Conservation (phyloP, 2,888 invertebrate species). For the Gasteruption jaculator region DNA sequence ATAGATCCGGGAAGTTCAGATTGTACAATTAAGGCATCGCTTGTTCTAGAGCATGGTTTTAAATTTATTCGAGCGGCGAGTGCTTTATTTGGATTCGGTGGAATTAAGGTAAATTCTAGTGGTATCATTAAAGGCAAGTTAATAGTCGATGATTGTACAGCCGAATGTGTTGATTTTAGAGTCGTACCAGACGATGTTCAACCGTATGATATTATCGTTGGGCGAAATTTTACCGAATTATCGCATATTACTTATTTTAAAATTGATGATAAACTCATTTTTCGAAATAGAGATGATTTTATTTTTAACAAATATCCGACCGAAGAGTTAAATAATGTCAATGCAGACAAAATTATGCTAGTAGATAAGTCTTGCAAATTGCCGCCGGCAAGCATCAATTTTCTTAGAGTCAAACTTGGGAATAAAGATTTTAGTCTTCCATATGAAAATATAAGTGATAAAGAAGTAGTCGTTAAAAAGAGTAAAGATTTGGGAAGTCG, state of each 20-base stretch:
- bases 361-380: not conserved
- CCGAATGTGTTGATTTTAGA: constrained; percentile 18
- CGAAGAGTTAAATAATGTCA: too few species aligned
- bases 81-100: constrained; percentile 12
- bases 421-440: constrained; percentile 6
- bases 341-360: not conserved
- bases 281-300: not conserved
- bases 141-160: constrained; percentile 20
- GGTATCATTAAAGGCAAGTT: constrained; percentile 12
- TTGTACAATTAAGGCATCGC: constrained; percentile 23
- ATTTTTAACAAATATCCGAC: not conserved
- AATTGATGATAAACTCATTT: constrained; percentile 15
- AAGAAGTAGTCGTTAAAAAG: too few species aligned
- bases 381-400: constrained; percentile 13
- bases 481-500: too few species aligned
- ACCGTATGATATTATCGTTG: constrained; percentile 24
- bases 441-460: too few species aligned
- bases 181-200: constrained; percentile 28
- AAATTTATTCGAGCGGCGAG: constrained; percentile 8
- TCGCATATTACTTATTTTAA: constrained; percentile 21
- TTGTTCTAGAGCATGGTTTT: constrained; percentile 15
- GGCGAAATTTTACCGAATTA: constrained; percentile 25
- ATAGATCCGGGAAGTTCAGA: constrained; percentile 28
- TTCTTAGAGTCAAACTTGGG: constrained; percentile 4
- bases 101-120: too few species aligned